Evolutionary conservation across 2,797 vertebrate genomes (phyloP).

Genomic region (Sebastes itinus): DNA sequence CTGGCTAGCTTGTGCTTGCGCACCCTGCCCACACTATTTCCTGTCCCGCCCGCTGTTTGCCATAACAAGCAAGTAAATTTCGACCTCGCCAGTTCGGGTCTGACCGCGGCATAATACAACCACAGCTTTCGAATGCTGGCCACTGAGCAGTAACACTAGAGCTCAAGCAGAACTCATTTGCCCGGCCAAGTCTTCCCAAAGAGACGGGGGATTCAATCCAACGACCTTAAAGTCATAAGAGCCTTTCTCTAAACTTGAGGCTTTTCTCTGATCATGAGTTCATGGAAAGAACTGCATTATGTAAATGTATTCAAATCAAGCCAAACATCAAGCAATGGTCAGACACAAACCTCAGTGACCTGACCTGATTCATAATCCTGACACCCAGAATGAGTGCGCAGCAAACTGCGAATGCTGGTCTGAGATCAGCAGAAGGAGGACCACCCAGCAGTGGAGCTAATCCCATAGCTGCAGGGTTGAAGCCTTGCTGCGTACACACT

Average conservation of each 20-base stretch:
- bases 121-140: slow-evolving; percentile 37
- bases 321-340: slow-evolving; percentile 6
- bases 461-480: slow-evolving; percentile 69
- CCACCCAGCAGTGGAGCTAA: slow-evolving; percentile 72
- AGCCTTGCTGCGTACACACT: slow-evolving; percentile 55
- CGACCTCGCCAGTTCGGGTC: slow-evolving; percentile 26
- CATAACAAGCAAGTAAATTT: slow-evolving; percentile 41
- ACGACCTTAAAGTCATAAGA: slow-evolving; percentile 25
- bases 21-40: slow-evolving; percentile 35
- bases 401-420: slow-evolving; percentile 53
- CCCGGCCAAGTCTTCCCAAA: slow-evolving; percentile 12
- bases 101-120: slow-evolving; percentile 32
- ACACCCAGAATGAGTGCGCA: slow-evolving; percentile 38
- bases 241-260: slow-evolving; percentile 7
- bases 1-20: slow-evolving; percentile 22
- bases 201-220: slow-evolving; percentile 17
- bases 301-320: slow-evolving; percentile 6
- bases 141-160: slow-evolving; percentile 42
- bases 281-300: neutral
- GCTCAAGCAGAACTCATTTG: slow-evolving; percentile 23
- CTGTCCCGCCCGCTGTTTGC: slow-evolving; percentile 46
- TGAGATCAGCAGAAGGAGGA: slow-evolving; percentile 62
- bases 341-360: slow-evolving; percentile 8
- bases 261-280: slow-evolving; percentile 6
- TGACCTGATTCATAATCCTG: slow-evolving; percentile 38